Base-by-base conservation (phyloP, 2,888 invertebrate species). In the Lamellibrachia satsuma region DNA sequence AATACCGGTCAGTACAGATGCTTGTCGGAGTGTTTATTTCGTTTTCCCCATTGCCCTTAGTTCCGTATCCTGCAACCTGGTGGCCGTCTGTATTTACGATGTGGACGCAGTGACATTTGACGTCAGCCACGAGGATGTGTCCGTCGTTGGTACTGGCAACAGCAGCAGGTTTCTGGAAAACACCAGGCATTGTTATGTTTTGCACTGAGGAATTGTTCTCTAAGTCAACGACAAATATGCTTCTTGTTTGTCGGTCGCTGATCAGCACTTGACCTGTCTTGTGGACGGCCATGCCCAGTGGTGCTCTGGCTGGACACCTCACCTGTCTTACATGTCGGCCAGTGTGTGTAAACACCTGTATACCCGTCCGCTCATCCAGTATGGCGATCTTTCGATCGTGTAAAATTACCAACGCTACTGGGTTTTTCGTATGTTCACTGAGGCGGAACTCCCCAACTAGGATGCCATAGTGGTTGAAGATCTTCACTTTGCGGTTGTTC, bases 61-160 rank as follows among this genome's bases (percentile, higher is more conserved):
- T 75, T 75, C 75, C 75, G 75, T 75, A 75, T 22, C 75, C n/a
- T 6, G 75, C 75, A 15, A 75, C 75, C 6, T 22, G 75, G 15
- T 75, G 75, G 6, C 22, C n/a, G 75, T 75, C 75, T 6, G 75
- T 22, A 2, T 75, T n/a, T 2, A 75, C n/a, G 15, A 75, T 22
- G n/a, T 75, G 75, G 75, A 75, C n/a, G 75, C 75, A 75, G 75
- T 75, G 75, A 75, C 75, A 75, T 22, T 75, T 75, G 22, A 75
- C 75, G 22, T 75, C 75, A 15, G 75, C 75, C 22, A 75, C 11
- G 75, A 75, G 3, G 22, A 75, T n/a, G 75, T 75, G 75, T 22
- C 75, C 75, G 2, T 15, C 22, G 22, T 75, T 75, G 75, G 22
- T 22, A 75, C 75, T 75, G 22, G 22, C 75, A 75, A 75, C 22